Evolutionary conservation across 2,888 invertebrate species (phyloP), one percentile per base, ranked within the genome.

Genomic region (Lathronympha strigana): DNA sequence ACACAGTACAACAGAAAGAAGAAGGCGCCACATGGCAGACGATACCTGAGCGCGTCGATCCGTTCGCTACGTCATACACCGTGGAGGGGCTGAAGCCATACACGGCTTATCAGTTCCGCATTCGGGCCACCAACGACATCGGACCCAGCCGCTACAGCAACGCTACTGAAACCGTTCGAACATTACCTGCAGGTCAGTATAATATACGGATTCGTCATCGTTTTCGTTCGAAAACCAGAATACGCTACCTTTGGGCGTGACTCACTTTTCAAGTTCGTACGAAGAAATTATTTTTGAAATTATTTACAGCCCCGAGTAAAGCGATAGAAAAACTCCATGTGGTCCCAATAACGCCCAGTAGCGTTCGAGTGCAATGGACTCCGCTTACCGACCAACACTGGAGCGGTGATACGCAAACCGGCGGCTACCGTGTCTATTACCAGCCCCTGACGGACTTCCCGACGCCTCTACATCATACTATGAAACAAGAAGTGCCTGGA

Each of bases 111-210:
- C 95, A 96, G 78, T 98, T 99, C 87, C 93, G 98, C 54, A 97
- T 99, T 72, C 96, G 98, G 83, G 98, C 98, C 0, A 97, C 97
- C 11, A 99, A 99, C 81, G 99, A 99, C 82, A 96, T 98, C 63
- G 98, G 98, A 0, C 97, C 97, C 0, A 98, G 98, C 76, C 94
- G 95, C 1, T 99, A 97, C 92, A 99, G 99, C 81, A 94, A 95
- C 15, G 96, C 97, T 74, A 98, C 98, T 0, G 95, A 95, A 71
- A 95, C 96, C 79, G 97, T 97, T 28, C 94, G 96, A 72, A 98
- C 98, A 0, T 90, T 98, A 69, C 97, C 98, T 25, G 97, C 98
- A 67, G 95, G 95, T 95, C 80, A 75, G 76, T 68, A 43, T 13
- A 19, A 43, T 19, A 43, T 43, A 13, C 17, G 17, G 1, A 9